Evolutionary conservation across 2,113 vertebrate genomes (phyloP), one percentile per base, ranked within the genome.

Genomic region (Myrmecobius fasciatus): DNA sequence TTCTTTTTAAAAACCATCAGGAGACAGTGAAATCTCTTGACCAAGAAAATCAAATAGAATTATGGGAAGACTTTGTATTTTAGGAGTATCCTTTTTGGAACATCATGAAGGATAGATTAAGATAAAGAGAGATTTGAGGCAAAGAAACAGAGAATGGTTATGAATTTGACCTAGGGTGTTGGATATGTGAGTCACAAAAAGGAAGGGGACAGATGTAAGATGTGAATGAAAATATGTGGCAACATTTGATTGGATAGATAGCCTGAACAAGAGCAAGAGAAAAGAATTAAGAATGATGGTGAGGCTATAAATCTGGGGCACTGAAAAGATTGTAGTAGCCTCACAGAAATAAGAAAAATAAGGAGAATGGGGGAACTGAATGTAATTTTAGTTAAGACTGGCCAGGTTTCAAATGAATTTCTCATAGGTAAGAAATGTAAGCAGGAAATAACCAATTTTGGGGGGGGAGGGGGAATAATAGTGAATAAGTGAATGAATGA

Each of bases 361-460:
- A n/a, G n/a, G 36, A 3, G 9, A 91, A 54, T 56, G 51, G 51
- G 56, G 3, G 47, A n/a, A 1, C 36, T 54, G 43, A 9, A 75
- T 49, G 28, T 3, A 75, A 48, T 91, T 89, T 90, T 60, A 91
- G 53, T 53, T 92, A 60, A 91, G 95, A 28, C 94, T 92, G 96
- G 92, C 89, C 75, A 95, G 93, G 75, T 96, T 97, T n/a, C n/a
- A 97, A 53, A 22, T 67, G 91, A 47, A 94, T 10, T 53, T 93
- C 60, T 90, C 89, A 51, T 14, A 52, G 0, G 3, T 96, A 91
- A 53, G 12, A 89, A 95, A 93, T 43, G 53, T 36, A 90, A 48
- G 92, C 5, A 60, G 25, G 53, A 92, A 96, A 92, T 47, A 54
- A 91, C 89, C 49, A 49, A 75, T 17, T 48, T 2, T 46, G 90